Conservation (phyloP, 2,888 invertebrate genomes). For the Sphecodes monilicornis region DNA sequence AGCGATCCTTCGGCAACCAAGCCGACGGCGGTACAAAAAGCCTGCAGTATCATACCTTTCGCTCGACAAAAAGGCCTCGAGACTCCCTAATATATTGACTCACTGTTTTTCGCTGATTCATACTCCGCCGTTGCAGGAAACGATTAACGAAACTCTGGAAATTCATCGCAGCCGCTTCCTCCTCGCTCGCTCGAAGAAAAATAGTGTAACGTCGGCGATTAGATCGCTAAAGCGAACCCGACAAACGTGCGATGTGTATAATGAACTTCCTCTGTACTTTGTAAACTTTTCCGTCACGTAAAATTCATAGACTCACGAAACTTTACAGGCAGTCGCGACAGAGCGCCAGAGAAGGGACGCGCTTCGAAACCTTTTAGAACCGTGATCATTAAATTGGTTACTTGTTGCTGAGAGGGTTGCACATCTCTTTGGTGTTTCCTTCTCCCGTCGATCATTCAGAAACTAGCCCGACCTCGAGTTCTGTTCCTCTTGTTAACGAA, state of each 20-base stretch:
- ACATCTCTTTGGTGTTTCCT: conserved; percentile 15
- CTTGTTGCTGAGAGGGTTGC: conserved; percentile 31
- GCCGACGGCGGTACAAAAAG: conserved; percentile 33
- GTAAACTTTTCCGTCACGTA: conserved; percentile 39
- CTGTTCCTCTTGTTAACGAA: neutral
- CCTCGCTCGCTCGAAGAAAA: neutral
- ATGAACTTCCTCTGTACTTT: conserved; percentile 33
- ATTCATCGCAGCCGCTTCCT: conserved; percentile 11
- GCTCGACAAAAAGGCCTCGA: conserved; percentile 41
- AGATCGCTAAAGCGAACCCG: conserved; percentile 13
- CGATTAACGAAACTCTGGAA: conserved; percentile 34
- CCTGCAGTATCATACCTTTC: conserved; percentile 41
- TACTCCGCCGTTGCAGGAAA: neutral
- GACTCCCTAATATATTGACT: conserved; percentile 53
- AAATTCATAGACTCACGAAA: conserved; percentile 28
- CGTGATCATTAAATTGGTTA: conserved; percentile 52
- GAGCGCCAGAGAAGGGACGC: neutral
- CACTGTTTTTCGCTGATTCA: conserved; percentile 47
- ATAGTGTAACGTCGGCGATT: neutral
- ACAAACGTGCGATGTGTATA: conserved; percentile 43
- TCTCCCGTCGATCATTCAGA: neutral
- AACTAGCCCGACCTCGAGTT: neutral
- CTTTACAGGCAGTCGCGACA: conserved; percentile 17
- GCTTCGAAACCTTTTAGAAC: conserved; percentile 35
- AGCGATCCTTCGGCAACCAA: conserved; percentile 34